Base-by-base conservation (phyloP, 2,888 invertebrate species). In the Spialia ferax region DNA sequence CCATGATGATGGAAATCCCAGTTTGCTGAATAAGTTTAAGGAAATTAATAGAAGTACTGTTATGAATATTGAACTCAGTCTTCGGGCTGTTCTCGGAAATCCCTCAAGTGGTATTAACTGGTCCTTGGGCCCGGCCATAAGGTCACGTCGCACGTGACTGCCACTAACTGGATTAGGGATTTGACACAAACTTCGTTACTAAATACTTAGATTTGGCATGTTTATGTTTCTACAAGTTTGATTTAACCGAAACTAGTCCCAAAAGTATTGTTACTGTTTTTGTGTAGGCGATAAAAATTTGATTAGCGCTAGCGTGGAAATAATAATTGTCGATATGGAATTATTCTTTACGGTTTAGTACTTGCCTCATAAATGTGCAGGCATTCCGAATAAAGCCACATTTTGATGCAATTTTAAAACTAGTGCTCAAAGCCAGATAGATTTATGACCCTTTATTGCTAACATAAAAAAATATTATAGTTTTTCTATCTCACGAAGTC, bases 131-230 rank as follows among this genome's bases (percentile, higher is more conserved):
- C 45, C 5, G 29, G n/a, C 54, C 26, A 15, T n/a, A 18, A 26
- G 45, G 59, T 45, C 32, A 32, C 20, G 4, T 3, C 10, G 62
- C 52, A 62, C 38, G 52, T 62, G 62, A 11, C 32, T 13, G n/a
- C 38, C 15, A 52, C 23, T 62, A 62, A 62, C 23, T 4, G 23
- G 23, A 62, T 62, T 61, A 61, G n/a, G 38, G 38, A 4, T 61
- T 62, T 23, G 52, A 52, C 15, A 35, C 32, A 62, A 62, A 62
- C 62, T 52, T 52, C 22, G 50, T 60, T 18, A 60, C 50, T 20
- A 20, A 20, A n/a, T 13, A 18, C 3, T 50, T 52, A 15, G 18
- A 56, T 56, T 56, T 35, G 56, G 32, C 56, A 4, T 56, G 32
- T 56, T 56, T 32, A 56, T n/a, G 26, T 54, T 26, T 26, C 23